Evolutionary conservation across 2,888 invertebrate species (phyloP).

Genomic region (Spodoptera exigua): DNA sequence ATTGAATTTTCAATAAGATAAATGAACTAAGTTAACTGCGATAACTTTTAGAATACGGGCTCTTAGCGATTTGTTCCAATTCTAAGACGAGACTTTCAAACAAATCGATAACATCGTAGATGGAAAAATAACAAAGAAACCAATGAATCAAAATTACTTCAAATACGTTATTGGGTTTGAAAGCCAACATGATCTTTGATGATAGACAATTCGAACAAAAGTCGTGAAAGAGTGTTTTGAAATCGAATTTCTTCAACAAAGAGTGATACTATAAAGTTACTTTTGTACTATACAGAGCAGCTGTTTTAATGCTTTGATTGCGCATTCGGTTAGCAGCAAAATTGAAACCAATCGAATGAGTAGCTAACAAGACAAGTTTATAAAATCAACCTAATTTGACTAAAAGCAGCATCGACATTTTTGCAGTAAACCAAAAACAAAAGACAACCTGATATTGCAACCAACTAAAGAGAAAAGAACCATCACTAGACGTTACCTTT

Average conservation of each 20-base stretch:
- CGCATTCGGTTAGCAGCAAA: no score
- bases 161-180: constrained; percentile 5
- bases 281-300: no score
- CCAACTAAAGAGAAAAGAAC: not conserved
- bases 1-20: constrained; percentile 45
- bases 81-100: constrained; percentile 17
- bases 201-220: constrained; percentile 1
- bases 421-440: no score
- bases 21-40: constrained; percentile 44
- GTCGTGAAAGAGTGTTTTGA: not conserved
- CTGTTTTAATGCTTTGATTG: no score
- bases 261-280: no score
- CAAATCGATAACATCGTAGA: constrained; percentile 19
- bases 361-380: no score
- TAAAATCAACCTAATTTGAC: no score
- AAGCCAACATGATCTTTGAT: not conserved
- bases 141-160: constrained; percentile 11
- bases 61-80: constrained; percentile 25
- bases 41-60: constrained; percentile 38
- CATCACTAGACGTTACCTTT: not conserved
- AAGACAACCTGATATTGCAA: no score
- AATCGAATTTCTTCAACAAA: no score
- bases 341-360: no score
- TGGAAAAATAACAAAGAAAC: constrained; percentile 24
- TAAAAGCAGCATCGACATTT: no score